Evolutionary conservation across 2,888 invertebrate species (phyloP), one percentile per base, ranked within the genome.

Genomic region (Cecidostiba fungosa): DNA sequence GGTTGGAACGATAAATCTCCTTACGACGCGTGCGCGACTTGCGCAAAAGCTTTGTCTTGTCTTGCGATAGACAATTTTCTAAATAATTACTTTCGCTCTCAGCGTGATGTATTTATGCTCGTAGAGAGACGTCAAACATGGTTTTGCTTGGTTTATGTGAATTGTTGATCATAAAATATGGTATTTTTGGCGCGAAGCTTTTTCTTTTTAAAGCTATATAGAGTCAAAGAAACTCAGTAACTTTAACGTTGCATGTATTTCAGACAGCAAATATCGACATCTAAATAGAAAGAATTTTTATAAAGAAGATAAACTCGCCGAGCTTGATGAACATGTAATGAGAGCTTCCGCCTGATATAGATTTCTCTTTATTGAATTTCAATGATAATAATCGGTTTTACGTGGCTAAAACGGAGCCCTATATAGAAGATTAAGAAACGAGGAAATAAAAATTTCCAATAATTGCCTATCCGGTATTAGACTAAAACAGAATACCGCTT

Each of bases 1-100:
- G 69, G 39, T n/a, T 0, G 0, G 39, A 19, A 14, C 82, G 3
- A 76, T 82, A 76, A 82, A 76, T 82, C 74, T 66, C 39, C 74
- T 81, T 81, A 74, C 8, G 23, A 26, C 80, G 50, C 3, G 19
- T 32, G 59, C 39, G 50, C n/a, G 12, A n/a, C 10, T 39, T 36
- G 3, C 19, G 43, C 12, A 23, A 0, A 43, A 36, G 54, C 19
- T 36, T 23, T 26, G 29, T 66, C n/a, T 78, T 47, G 16, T 16
- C 26, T 79, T 54, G 43, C 6, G 4, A 29, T 26, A 26, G 19
- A 5, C 43, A 59, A 81, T 43, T 72, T 70, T 54, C 26, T 16
- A 23, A 70, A 70, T n/a, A 70, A 70, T 39, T 70, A 70, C 36
- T 39, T 70, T 70, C 3, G 1, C 19, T 50, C 69, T 19, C 32